A percentile compares a stretch with the other conserved stretches of the same genome.
Conservation (phyloP, 2,113 vertebrate genomes). For the Elephas maximus region DNA sequence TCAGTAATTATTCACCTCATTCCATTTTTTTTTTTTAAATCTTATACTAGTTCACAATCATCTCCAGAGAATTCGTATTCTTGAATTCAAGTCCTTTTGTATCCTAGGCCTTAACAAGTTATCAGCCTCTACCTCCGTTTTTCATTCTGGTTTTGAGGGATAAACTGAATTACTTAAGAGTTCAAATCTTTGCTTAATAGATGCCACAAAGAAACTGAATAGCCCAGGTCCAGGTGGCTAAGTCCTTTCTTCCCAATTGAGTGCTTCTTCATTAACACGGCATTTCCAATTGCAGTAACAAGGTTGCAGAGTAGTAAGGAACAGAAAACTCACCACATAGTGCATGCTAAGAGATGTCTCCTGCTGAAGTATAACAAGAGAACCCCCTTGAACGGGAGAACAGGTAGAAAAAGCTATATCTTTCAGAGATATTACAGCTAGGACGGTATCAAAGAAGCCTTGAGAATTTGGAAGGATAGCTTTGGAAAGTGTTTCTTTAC, state of each 20-base stretch:
- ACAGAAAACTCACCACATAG: background rate
- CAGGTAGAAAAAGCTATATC: background rate
- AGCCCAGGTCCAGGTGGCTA: background rate
- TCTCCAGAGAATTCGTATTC: background rate
- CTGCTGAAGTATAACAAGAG: background rate
- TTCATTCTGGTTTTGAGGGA: conserved; percentile 14
- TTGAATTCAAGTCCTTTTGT: conserved; percentile 34
- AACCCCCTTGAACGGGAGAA: background rate
- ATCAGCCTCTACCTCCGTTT: background rate
- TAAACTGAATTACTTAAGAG: background rate
- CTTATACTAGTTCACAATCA: background rate
- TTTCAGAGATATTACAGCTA: background rate
- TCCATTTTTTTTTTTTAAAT: background rate
- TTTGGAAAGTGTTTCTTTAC: conserved; percentile 24
- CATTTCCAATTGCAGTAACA: conserved; percentile 9
- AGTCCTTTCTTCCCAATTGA: background rate
- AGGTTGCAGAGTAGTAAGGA: background rate
- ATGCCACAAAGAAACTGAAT: background rate
- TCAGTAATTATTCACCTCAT: background rate
- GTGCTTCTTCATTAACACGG: background rate
- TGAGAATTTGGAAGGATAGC: background rate
- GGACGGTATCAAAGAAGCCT: background rate
- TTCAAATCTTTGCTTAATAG: background rate
- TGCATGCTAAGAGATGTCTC: background rate
- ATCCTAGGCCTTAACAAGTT: conserved; percentile 1